These are phyloP conservation scores for Eudasyphora cyanicolor DNA, from an alignment of 2,888 invertebrate species.

Conservation along the genomic window DNA sequence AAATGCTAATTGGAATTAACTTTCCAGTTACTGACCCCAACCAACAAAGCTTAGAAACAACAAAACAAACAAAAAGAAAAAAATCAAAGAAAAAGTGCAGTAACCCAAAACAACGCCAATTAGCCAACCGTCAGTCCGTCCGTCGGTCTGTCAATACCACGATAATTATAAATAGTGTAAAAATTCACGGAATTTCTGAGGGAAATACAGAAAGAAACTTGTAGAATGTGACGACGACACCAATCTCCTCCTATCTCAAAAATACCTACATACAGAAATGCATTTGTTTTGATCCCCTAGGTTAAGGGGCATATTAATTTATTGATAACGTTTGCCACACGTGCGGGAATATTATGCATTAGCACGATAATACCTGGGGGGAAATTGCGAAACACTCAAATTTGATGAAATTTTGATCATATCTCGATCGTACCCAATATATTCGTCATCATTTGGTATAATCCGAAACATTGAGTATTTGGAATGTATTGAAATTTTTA, in stretches of 20 bases:
- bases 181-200: neutral
- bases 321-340: too few relatives aligned
- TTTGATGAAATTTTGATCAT: too few relatives aligned
- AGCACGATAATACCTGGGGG: neutral
- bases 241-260: conserved; percentile 35
- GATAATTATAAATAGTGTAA: neutral
- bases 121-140: too few relatives aligned
- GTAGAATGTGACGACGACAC: conserved; percentile 35
- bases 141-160: neutral
- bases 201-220: neutral
- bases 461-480: too few relatives aligned
- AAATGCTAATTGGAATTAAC: conserved; percentile 53
- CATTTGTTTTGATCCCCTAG: too few relatives aligned
- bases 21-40: conserved; percentile 62
- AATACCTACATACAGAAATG: too few relatives aligned
- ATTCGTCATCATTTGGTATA: too few relatives aligned
- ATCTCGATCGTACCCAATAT: too few relatives aligned
- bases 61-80: neutral
- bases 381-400: too few relatives aligned
- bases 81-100: neutral
- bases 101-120: neutral
- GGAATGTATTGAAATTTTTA: too few relatives aligned
- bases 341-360: too few relatives aligned
- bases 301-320: too few relatives aligned
- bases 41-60: conserved; percentile 29